Evolutionary conservation across 2,888 invertebrate species (phyloP).

Genomic region (Timema cristinae): DNA sequence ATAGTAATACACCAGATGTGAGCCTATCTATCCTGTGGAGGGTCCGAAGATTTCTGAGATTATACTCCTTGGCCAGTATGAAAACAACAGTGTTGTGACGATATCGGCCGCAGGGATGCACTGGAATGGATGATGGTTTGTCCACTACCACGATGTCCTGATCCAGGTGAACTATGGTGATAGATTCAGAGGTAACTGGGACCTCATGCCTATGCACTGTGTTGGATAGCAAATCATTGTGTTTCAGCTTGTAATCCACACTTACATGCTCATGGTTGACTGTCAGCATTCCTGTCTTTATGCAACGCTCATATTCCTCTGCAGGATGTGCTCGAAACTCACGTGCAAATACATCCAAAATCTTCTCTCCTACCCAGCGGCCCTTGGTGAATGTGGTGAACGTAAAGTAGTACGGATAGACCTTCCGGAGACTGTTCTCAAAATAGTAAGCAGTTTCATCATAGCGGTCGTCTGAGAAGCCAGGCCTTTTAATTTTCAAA

Average conservation of each 20-base stretch:
- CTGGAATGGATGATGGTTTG: slow-evolving; percentile 99
- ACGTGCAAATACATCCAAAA: slow-evolving; percentile 85
- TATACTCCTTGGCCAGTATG: slow-evolving; percentile 94
- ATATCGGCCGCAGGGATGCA: slow-evolving; percentile 97
- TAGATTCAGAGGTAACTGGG: slow-evolving; percentile 93
- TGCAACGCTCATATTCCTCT: slow-evolving; percentile 87
- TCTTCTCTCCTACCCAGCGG: slow-evolving; percentile 90
- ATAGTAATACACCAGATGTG: slow-evolving; percentile 89
- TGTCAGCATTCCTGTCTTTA: slow-evolving; percentile 84
- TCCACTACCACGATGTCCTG: slow-evolving; percentile 99
- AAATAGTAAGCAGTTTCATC: slow-evolving; percentile 45
- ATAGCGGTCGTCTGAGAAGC: slow-evolving; percentile 41
- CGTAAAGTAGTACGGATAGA: slow-evolving; percentile 95
- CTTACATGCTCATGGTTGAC: slow-evolving; percentile 91
- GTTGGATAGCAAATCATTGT: slow-evolving; percentile 90
- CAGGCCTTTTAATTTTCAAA: slow-evolving; percentile 29
- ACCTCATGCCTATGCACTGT: slow-evolving; percentile 98
- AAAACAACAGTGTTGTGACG: slow-evolving; percentile 95
- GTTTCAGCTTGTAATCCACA: slow-evolving; percentile 85
- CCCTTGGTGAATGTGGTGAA: slow-evolving; percentile 96
- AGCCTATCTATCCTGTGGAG: slow-evolving; percentile 94
- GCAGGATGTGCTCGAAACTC: slow-evolving; percentile 92
- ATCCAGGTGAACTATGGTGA: slow-evolving; percentile 96
- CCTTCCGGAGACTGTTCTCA: slow-evolving; percentile 76
- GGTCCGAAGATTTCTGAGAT: slow-evolving; percentile 86